Evolutionary conservation across 2,113 vertebrate species (phyloP).

Genomic region (Coturnix japonica): DNA sequence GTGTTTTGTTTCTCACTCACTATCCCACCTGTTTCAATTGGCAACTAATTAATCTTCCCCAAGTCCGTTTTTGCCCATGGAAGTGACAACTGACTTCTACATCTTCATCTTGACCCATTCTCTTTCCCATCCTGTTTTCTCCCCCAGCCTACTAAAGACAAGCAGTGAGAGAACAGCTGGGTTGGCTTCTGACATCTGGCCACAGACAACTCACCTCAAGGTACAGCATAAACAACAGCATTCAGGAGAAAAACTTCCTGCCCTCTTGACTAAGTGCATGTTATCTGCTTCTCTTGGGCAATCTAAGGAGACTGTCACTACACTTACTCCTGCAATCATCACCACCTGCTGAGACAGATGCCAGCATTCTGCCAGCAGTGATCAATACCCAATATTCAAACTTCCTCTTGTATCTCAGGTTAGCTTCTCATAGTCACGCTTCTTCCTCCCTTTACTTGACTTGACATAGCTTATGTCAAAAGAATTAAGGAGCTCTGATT

Average conservation of each 20-base stretch:
- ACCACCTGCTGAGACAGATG: not conserved
- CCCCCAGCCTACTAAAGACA: accelerated
- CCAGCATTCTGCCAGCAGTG: not conserved
- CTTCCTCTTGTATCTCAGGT: not conserved
- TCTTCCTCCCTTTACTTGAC: not conserved
- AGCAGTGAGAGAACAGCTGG: not conserved
- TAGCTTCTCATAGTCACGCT: not conserved
- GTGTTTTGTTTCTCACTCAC: not conserved
- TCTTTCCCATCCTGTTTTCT: not conserved
- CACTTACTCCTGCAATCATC: not conserved
- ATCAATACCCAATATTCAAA: not conserved
- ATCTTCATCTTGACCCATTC: not conserved
- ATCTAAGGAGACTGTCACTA: not conserved
- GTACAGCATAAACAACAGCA: not conserved
- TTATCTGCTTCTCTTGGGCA: not conserved
- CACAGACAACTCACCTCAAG: not conserved
- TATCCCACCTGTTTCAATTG: not conserved
- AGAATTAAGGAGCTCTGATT: not conserved
- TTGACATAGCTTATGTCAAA: not conserved
- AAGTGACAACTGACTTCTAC: not conserved
- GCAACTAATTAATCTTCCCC: not conserved
- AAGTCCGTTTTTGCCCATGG: not conserved
- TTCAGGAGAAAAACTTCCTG: not conserved
- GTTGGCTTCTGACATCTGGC: not conserved
- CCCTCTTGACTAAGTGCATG: accelerated